phyloP scores from a whole-genome alignment of 2,113 vertebrate genomes.

The Cyprinodon tularosa region DNA sequence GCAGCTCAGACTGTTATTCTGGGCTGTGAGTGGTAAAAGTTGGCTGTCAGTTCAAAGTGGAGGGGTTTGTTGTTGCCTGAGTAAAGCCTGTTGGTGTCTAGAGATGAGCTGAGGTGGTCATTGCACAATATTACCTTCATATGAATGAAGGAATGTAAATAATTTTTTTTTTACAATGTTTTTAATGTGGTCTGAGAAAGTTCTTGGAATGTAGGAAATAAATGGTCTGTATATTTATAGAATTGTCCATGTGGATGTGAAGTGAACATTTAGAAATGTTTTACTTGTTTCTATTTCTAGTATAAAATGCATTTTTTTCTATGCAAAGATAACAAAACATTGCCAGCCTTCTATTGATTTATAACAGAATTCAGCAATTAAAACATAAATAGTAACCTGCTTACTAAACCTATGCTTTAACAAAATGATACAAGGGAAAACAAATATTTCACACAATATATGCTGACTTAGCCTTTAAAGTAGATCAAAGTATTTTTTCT shows the following conservation, averaged over 20 bases:
- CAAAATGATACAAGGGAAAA: constrained; percentile 22
- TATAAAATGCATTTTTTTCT: background rate
- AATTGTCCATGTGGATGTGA: background rate
- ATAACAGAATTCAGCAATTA: constrained; percentile 20
- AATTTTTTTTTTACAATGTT: background rate
- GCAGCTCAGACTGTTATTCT: constrained; percentile 32
- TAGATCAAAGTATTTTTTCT: background rate
- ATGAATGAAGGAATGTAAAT: constrained; percentile 27
- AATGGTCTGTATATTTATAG: background rate
- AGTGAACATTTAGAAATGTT: background rate
- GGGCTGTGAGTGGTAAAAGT: constrained; percentile 52
- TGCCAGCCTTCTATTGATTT: background rate
- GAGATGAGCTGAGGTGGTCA: constrained; percentile 46
- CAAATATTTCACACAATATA: background rate
- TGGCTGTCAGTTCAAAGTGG: constrained; percentile 48
- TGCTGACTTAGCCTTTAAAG: background rate
- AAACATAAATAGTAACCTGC: constrained; percentile 14
- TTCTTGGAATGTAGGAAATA: background rate
- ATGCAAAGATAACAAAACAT: background rate
- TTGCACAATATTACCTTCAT: constrained; percentile 54
- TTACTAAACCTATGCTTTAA: constrained; percentile 20
- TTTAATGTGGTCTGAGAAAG: background rate
- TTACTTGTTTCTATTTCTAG: background rate
- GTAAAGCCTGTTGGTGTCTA: constrained; percentile 60
- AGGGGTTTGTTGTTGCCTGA: constrained; percentile 16